Conservation (phyloP, 2,888 invertebrate species). For the Campoletis raptor region DNA sequence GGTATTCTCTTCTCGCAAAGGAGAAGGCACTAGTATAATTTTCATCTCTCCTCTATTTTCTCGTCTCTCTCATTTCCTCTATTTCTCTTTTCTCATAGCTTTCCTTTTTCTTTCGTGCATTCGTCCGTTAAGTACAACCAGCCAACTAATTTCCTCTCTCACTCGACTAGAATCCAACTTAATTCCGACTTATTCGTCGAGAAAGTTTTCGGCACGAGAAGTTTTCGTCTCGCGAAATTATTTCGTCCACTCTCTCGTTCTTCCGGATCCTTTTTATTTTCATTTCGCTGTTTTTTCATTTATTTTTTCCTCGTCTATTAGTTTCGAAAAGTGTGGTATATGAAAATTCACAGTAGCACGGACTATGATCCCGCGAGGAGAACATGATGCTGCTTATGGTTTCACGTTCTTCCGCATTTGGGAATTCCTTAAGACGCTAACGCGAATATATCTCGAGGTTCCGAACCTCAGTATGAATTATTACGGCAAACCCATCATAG, state of each 20-base stretch:
- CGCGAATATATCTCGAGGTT: slow-evolving; percentile 43
- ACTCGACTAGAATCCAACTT: slow-evolving; percentile 45
- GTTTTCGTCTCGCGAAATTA: slow-evolving; percentile 1
- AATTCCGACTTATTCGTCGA: slow-evolving; percentile 38
- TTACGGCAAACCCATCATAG: slow-evolving; percentile 57
- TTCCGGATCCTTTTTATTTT: neutral
- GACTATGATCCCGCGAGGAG: slow-evolving; percentile 14
- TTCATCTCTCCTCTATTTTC: slow-evolving; percentile 46
- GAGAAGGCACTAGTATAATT: slow-evolving; percentile 18
- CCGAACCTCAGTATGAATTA: slow-evolving; percentile 57
- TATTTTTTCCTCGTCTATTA: neutral
- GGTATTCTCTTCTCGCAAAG: neutral
- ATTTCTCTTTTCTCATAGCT: neutral
- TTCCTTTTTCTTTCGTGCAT: slow-evolving; percentile 6
- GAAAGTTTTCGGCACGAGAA: slow-evolving; percentile 27
- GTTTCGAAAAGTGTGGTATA: slow-evolving; percentile 9
- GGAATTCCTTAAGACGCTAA: slow-evolving; percentile 15
- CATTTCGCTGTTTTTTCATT: neutral
- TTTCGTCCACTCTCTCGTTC: neutral
- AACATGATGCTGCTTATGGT: slow-evolving; percentile 43
- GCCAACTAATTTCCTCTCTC: slow-evolving; percentile 43
- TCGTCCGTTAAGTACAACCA: slow-evolving; percentile 19
- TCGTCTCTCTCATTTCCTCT: slow-evolving; percentile 19
- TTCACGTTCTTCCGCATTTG: slow-evolving; percentile 24
- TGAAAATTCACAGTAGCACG: slow-evolving; percentile 47